Percentiles rank a stretch among this genome's conserved stretches.
These are phyloP conservation scores for Zootoca vivipara DNA, from an alignment of 2,113 vertebrate genomes.

Conservation along the genomic window DNA sequence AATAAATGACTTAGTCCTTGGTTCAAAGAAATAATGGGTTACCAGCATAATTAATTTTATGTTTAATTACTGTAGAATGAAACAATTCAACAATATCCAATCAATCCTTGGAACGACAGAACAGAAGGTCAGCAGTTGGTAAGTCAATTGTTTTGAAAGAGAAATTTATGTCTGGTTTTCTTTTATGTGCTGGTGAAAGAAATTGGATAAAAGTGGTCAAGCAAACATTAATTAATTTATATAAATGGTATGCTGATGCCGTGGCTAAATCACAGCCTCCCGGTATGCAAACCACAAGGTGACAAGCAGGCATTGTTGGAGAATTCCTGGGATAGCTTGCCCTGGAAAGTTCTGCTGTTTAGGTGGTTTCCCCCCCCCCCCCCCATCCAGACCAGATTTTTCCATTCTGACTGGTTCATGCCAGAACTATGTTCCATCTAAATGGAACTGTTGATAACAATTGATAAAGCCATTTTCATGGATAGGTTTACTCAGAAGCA, in stretches of 20 bases:
- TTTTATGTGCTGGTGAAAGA: slow-evolving; percentile 82
- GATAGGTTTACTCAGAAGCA: neutral
- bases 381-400: neutral
- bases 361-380: too few relatives aligned
- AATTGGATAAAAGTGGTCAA: slow-evolving; percentile 85
- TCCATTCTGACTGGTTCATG: neutral
- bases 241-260: slow-evolving; percentile 78
- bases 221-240: slow-evolving; percentile 83
- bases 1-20: slow-evolving; percentile 81
- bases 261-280: slow-evolving; percentile 70
- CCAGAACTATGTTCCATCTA: neutral
- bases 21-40: slow-evolving; percentile 83
- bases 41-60: slow-evolving; percentile 87
- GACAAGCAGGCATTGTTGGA: neutral
- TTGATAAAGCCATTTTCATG: neutral
- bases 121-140: slow-evolving; percentile 85
- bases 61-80: slow-evolving; percentile 86
- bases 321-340: neutral
- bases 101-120: slow-evolving; percentile 81
- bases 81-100: slow-evolving; percentile 86
- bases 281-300: slow-evolving; percentile 19
- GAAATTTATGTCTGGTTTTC: slow-evolving; percentile 82
- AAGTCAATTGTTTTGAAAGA: slow-evolving; percentile 87
- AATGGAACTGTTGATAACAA: neutral
- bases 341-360: neutral